Percentiles rank a stretch among this genome's conserved stretches.
phyloP scores from a whole-genome alignment of 2,888 invertebrate genomes.

The Chloroclystis v-ata region DNA sequence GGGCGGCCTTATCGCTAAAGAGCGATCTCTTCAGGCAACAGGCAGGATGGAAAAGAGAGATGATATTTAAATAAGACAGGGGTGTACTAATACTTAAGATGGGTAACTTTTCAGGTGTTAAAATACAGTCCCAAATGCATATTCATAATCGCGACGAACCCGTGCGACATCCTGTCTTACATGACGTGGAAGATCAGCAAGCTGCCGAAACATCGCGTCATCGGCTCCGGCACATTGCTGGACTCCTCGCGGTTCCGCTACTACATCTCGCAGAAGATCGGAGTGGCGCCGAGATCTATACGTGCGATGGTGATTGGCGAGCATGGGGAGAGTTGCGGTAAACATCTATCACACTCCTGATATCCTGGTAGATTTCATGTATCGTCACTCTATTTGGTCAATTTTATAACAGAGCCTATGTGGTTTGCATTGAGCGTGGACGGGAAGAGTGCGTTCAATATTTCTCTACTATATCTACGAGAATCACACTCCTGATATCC shows the following conservation, averaged over 20 bases:
- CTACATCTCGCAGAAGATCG: slow-evolving; percentile 88
- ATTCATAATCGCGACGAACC: slow-evolving; percentile 92
- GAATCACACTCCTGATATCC: too few species aligned
- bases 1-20: too few species aligned
- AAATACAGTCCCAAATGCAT: slow-evolving; percentile 92
- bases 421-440: too few species aligned
- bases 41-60: too few species aligned
- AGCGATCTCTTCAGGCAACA: too few species aligned
- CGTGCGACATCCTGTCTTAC: slow-evolving; percentile 94
- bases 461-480: too few species aligned
- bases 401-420: too few species aligned
- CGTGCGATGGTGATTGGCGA: slow-evolving; percentile 97
- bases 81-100: too few species aligned
- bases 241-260: slow-evolving; percentile 95
- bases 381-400: too few species aligned
- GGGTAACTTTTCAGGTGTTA: slow-evolving; percentile 73
- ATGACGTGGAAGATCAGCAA: slow-evolving; percentile 97
- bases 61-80: too few species aligned
- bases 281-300: slow-evolving; percentile 89
- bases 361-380: too few species aligned
- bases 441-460: too few species aligned
- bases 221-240: slow-evolving; percentile 95
- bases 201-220: slow-evolving; percentile 89
- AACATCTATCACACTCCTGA: slow-evolving; percentile 7
- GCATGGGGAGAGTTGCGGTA: slow-evolving; percentile 93